A percentile compares a stretch with the other conserved stretches of the same genome.
phyloP scores from a whole-genome alignment of 2,888 invertebrate genomes.

The Xiphydria camelus region DNA sequence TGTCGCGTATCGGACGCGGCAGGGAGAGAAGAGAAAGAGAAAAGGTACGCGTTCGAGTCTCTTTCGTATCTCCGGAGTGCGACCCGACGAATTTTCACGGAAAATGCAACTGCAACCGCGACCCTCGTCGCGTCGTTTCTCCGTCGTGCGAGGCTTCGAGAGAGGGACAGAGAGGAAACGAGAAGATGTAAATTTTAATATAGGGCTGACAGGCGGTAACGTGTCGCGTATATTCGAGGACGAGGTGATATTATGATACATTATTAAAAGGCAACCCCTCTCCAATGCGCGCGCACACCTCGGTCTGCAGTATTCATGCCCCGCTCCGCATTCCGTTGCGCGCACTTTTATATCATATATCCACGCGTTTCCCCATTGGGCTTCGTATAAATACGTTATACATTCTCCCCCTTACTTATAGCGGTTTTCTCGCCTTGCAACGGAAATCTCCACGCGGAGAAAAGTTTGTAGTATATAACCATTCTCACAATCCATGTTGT shows the following conservation, averaged over 20 bases:
- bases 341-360: constrained; percentile 18
- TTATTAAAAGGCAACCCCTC: constrained; percentile 26
- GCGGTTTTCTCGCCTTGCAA: neutral
- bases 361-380: constrained; percentile 2
- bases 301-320: constrained; percentile 12
- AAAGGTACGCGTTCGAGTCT: neutral
- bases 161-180: neutral
- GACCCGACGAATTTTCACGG: no score
- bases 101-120: no score
- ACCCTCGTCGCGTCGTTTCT: no score
- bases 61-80: neutral
- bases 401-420: neutral
- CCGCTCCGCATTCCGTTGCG: constrained; percentile 12
- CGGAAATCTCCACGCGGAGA: constrained; percentile 9
- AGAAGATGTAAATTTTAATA: constrained; percentile 25
- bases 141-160: no score
- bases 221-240: constrained; percentile 4
- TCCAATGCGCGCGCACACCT: constrained; percentile 1
- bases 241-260: constrained; percentile 25
- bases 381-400: no score
- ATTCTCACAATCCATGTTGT: no score
- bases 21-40: neutral
- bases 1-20: constrained; percentile 1
- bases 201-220: constrained; percentile 13
- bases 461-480: no score